Percentiles rank a stretch among this genome's conserved stretches.
These are phyloP conservation scores for Nautilus pompilius DNA, from an alignment of 1,140 invertebrate species.

Conservation along the genomic window DNA sequence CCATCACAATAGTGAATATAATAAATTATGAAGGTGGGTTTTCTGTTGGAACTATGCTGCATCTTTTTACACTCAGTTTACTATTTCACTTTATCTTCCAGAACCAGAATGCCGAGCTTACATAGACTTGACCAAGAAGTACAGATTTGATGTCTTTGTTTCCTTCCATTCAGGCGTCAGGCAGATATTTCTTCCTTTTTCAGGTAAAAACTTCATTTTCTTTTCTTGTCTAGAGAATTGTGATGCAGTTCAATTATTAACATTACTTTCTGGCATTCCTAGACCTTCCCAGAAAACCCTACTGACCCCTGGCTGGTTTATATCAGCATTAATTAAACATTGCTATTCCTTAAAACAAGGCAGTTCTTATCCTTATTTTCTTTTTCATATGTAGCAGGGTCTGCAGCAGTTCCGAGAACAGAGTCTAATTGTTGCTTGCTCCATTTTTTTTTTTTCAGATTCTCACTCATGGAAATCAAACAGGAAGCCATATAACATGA, in stretches of 20 bases:
- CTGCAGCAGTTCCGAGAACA: too few relatives aligned
- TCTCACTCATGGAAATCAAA: conserved; percentile 26
- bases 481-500: conserved; percentile 27
- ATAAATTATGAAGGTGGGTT: too few relatives aligned
- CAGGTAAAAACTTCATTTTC: conserved; percentile 28
- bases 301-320: too few relatives aligned
- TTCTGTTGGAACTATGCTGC: too few relatives aligned
- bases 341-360: too few relatives aligned
- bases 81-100: conserved; percentile 36
- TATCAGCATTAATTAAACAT: too few relatives aligned
- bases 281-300: too few relatives aligned
- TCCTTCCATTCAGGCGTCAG: conserved; percentile 49
- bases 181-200: conserved; percentile 50
- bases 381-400: too few relatives aligned
- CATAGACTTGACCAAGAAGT: conserved; percentile 23
- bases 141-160: conserved; percentile 46
- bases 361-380: too few relatives aligned
- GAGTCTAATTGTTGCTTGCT: too few relatives aligned
- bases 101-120: conserved; percentile 41
- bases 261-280: too few relatives aligned
- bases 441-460: conserved; percentile 28
- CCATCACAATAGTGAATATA: background rate
- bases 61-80: too few relatives aligned
- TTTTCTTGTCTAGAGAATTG: background rate
- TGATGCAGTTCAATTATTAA: background rate